Evolutionary conservation across 2,113 vertebrate species (phyloP).

Genomic region (Actenoides hombroni): DNA sequence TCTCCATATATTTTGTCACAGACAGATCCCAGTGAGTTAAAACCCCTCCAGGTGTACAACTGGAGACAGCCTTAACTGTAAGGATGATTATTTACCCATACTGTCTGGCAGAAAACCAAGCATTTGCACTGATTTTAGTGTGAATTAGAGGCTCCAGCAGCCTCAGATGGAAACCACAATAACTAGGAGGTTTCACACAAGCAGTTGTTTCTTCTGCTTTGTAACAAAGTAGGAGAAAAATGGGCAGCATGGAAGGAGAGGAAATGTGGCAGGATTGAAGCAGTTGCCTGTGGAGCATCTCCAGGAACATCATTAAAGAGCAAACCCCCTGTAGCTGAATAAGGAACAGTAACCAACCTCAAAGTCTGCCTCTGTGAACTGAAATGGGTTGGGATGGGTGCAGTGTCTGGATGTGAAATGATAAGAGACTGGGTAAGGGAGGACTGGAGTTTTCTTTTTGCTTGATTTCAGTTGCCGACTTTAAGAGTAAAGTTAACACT

Average conservation of each 20-base stretch:
- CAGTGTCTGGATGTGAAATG: not conserved
- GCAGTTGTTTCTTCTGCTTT: not conserved
- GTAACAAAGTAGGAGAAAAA: not conserved
- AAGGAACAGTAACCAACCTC: not conserved
- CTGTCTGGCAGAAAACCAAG: not conserved
- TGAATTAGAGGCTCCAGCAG: not conserved
- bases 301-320: not conserved
- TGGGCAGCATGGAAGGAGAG: not conserved
- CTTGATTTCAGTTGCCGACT: not conserved
- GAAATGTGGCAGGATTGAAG: not conserved
- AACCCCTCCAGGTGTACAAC: not conserved
- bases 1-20: not conserved
- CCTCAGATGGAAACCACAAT: not conserved
- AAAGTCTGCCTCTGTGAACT: not conserved
- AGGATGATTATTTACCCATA: not conserved
- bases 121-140: not conserved
- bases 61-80: not conserved
- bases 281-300: not conserved
- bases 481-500: not conserved
- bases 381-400: not conserved
- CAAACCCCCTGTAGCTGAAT: not conserved
- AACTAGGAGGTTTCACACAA: not conserved
- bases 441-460: not conserved
- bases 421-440: not conserved
- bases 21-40: not conserved